These are phyloP conservation scores for Haliclona indistincta DNA, from an alignment of 37 sponge, comb jelly and placozoan genomes.

Conservation along the genomic window DNA sequence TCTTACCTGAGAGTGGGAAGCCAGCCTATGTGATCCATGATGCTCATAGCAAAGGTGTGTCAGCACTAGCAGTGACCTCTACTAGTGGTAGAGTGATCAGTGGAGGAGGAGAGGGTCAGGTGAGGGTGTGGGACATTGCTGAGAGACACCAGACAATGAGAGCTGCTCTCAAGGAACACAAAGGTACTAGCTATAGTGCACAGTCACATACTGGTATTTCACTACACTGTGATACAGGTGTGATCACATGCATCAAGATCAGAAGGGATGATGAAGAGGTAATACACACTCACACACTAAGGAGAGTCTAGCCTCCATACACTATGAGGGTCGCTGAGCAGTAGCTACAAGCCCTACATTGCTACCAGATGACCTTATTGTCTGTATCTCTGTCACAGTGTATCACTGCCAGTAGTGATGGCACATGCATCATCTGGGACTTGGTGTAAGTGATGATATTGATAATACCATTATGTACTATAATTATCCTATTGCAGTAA, in stretches of 20 bases:
- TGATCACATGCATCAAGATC: conserved; percentile 88
- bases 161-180: conserved; percentile 97
- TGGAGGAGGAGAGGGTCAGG: conserved; percentile 99
- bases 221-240: conserved; percentile 55
- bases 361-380: neutral
- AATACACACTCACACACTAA: no score
- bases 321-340: no score
- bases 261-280: conserved; percentile 73
- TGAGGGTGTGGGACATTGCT: conserved; percentile 91
- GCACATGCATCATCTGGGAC: conserved; percentile 99
- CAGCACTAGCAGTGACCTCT: conserved; percentile 85
- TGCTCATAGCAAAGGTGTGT: conserved; percentile 98
- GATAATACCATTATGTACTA: no score
- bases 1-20: conserved; percentile 86
- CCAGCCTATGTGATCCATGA: conserved; percentile 92
- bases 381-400: conserved; percentile 60
- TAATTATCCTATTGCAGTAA: conserved; percentile 43
- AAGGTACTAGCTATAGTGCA: no score
- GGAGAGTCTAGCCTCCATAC: no score
- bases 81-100: conserved; percentile 76
- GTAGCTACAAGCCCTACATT: no score
- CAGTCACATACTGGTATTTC: no score
- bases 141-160: conserved; percentile 61
- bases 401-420: conserved; percentile 90
- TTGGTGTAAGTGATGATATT: conserved; percentile 78